phyloP scores from a whole-genome alignment of 2,113 vertebrate species.

The Mus musculus region GRCm39 chr8:113290001-113290500 shows the following conservation, averaged over 20 bases:
- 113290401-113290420: not conserved
- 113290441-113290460: not conserved
- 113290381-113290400: not conserved
- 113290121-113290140: not conserved
- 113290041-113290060: not conserved
- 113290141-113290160: slow-evolving; percentile 3
- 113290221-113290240: slow-evolving; percentile 4
- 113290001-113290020: not conserved
- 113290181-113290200: not conserved
- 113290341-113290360: not conserved
- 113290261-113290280: not conserved
- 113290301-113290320: not conserved
- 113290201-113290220: slow-evolving; percentile 1
- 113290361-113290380: not conserved
- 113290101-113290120: not conserved
- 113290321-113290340: not conserved
- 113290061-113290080: not conserved
- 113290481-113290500: not conserved
- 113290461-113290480: not conserved
- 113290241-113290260: not conserved
- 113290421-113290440: not conserved
- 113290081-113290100: not conserved
- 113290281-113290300: not conserved
- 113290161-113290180: not conserved
- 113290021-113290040: not conserved